phyloP scores from a whole-genome alignment of 2,888 invertebrate genomes.

The Formica aserva region DNA sequence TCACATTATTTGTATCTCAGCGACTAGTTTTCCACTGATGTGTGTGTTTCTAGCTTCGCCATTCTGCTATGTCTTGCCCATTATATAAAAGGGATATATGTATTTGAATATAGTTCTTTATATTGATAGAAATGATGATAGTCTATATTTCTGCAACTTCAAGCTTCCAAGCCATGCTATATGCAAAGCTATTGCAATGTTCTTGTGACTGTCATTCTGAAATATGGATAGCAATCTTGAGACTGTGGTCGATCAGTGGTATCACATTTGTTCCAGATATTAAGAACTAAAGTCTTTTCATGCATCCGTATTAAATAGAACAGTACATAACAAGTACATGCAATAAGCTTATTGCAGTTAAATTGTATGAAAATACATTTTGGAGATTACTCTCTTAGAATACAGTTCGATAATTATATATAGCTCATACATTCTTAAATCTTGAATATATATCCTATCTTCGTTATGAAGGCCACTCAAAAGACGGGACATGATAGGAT shows the following conservation, averaged over 20 bases:
- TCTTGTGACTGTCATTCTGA: slow-evolving; percentile 55
- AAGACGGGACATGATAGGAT: slow-evolving; percentile 68
- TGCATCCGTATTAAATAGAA: slow-evolving; percentile 29
- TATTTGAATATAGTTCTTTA: slow-evolving; percentile 52
- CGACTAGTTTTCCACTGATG: slow-evolving; percentile 19
- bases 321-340: slow-evolving; percentile 66
- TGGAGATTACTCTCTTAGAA: slow-evolving; percentile 63
- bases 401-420: slow-evolving; percentile 65
- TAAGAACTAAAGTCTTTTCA: slow-evolving; percentile 27
- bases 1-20: slow-evolving; percentile 15
- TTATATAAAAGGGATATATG: slow-evolving; percentile 46
- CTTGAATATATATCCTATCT: slow-evolving; percentile 67
- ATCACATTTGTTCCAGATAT: background rate
- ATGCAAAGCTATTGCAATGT: slow-evolving; percentile 66
- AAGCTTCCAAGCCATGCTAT: slow-evolving; percentile 67
- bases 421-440: slow-evolving; percentile 61
- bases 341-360: slow-evolving; percentile 68
- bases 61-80: background rate
- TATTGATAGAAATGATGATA: slow-evolving; percentile 52
- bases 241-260: slow-evolving; percentile 25
- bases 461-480: slow-evolving; percentile 72
- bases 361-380: slow-evolving; percentile 71
- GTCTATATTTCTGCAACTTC: slow-evolving; percentile 49
- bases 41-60: background rate
- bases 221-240: slow-evolving; percentile 41